These are phyloP conservation scores for Hydrolagus affinis DNA, from an alignment of 2,113 vertebrate species.

Conservation along the genomic window DNA sequence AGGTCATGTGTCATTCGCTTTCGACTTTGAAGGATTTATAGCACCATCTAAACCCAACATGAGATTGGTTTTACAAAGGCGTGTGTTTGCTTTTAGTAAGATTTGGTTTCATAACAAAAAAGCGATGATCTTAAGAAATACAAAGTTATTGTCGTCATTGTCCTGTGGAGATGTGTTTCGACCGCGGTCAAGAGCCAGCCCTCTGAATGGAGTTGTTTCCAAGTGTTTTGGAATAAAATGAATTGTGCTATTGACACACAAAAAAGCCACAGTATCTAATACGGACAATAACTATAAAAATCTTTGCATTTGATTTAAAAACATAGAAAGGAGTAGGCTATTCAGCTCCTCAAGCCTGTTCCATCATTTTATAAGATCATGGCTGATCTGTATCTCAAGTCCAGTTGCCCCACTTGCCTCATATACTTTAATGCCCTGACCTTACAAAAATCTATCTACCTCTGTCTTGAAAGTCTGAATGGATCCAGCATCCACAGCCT, in stretches of 20 bases:
- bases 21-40: not conserved
- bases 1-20: not conserved
- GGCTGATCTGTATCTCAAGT: no score
- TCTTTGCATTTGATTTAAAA: no score
- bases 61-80: not conserved
- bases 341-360: no score
- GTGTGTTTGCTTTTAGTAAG: not conserved
- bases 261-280: not conserved
- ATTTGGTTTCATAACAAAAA: not conserved
- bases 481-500: no score
- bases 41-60: not conserved
- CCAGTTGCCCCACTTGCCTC: no score
- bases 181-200: not conserved
- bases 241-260: not conserved
- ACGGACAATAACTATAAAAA: slow-evolving; percentile 1
- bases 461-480: no score
- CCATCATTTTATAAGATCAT: no score
- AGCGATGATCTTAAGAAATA: not conserved
- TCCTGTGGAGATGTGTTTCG: not conserved
- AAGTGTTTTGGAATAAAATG: not conserved
- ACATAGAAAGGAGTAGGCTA: no score
- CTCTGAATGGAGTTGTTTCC: not conserved
- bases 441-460: no score
- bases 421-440: no score
- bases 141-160: not conserved